A percentile compares a stretch with the other conserved stretches of the same genome.
phyloP scores from a whole-genome alignment of 1,140 invertebrate genomes.

The Achroia grisella region DNA sequence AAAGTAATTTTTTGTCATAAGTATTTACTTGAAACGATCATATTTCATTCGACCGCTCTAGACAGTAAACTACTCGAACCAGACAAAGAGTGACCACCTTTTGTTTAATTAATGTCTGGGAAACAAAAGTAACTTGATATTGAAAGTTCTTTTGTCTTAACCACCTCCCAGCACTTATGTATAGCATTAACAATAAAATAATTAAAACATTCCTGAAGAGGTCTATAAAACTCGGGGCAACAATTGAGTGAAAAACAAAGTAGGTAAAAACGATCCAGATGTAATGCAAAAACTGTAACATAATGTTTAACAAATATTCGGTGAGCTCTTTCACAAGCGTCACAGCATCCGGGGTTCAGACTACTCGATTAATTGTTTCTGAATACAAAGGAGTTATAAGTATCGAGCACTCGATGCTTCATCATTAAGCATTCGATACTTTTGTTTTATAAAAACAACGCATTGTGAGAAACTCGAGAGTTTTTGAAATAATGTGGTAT shows the following conservation, averaged over 20 bases:
- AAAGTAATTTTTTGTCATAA: not conserved
- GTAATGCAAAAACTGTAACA: slow-evolving; percentile 69
- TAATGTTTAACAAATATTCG: slow-evolving; percentile 62
- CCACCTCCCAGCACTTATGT: slow-evolving; percentile 24
- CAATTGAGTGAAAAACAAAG: slow-evolving; percentile 62
- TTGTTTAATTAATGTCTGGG: slow-evolving; percentile 60
- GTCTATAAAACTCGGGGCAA: slow-evolving; percentile 45
- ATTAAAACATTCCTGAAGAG: slow-evolving; percentile 47
- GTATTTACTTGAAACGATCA: slow-evolving; percentile 13
- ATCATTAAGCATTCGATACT: slow-evolving; percentile 22
- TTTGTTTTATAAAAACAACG: slow-evolving; percentile 46
- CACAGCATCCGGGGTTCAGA: slow-evolving; percentile 69
- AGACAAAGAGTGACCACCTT: slow-evolving; percentile 43
- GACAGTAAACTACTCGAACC: slow-evolving; percentile 23
- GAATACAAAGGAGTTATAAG: slow-evolving; percentile 26
- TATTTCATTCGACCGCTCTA: slow-evolving; percentile 43
- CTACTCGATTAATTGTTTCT: slow-evolving; percentile 69
- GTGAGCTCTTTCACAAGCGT: slow-evolving; percentile 62
- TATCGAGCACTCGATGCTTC: slow-evolving; percentile 35
- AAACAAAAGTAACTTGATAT: slow-evolving; percentile 67
- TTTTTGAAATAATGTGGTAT: slow-evolving; percentile 8
- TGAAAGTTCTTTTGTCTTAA: slow-evolving; percentile 50
- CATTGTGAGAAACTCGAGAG: slow-evolving; percentile 29
- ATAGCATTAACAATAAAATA: slow-evolving; percentile 33
- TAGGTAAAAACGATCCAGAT: slow-evolving; percentile 72